Base-by-base conservation (phyloP, 2,888 invertebrate species). In the Lydus trimaculatus region DNA sequence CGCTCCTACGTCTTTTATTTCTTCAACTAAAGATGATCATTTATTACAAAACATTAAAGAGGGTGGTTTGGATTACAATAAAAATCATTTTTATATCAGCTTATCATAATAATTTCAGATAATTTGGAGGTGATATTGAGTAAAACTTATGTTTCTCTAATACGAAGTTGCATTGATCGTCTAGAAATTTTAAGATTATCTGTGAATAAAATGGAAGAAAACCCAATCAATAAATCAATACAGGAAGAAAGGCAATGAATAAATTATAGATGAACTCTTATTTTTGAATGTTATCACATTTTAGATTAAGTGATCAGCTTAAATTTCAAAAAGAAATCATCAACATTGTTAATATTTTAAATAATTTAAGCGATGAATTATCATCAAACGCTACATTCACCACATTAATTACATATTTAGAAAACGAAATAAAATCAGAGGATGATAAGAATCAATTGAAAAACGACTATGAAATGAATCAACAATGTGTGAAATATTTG, bases 301-400 rank as follows among this genome's bases (percentile, higher is more conserved):
- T 48, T 20, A 48, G 48, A 20, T 48, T 20, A 20, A 48, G 9
- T 11, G 20, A 48, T 9, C 9, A 39, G 0, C 39, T 59, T 6
- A 64, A 28, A 36, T 36, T 58, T 3, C 36, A 64, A 6, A 36
- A 64, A 15, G 58, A 58, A 31, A 23, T 64, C 31, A 52, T 28
- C 7, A 23, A 6, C 4, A 36, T 58, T 25, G 9, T 58, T 1
- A 28, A n/a, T 15, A n/a, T 64, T 6, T 36, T 64, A 36, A 39
- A 36, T 17, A 20, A 25, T 31, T 28, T 64, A 39, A 28, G 58
- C 8, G 15, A 20, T 4, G 64, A 64, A 36, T 36, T 58, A 23
- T 48, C 48, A 11, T 9, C 43, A 1, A 20, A 9, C 11, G 9
- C 2, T 20, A 20, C 48, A 7, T 48, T 20, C 11, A 48, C 20